phyloP scores from a whole-genome alignment of 2,113 vertebrate species.

The Equus quagga region DNA sequence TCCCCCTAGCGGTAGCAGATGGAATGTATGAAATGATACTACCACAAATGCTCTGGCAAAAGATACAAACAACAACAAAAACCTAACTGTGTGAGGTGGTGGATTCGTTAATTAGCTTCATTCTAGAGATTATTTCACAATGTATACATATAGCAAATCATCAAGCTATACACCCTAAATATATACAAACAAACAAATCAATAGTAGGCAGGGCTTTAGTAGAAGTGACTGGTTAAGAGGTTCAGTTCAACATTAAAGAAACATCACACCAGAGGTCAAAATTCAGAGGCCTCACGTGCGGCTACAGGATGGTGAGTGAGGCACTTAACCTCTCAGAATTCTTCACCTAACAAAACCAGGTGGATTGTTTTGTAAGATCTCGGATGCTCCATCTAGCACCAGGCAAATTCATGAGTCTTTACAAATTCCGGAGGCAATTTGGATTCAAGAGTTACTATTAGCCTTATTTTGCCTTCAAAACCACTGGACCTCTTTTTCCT shows the following conservation, averaged over 20 bases:
- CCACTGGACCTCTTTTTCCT: background rate
- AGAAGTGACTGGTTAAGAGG: background rate
- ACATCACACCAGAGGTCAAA: background rate
- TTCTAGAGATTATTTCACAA: background rate
- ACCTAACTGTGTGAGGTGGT: background rate
- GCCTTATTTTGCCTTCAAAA: slow-evolving; percentile 25
- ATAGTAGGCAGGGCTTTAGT: background rate
- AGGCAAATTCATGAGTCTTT: background rate
- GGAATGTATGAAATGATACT: no score
- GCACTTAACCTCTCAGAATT: background rate
- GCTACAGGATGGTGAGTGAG: background rate
- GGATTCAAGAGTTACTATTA: slow-evolving; percentile 20
- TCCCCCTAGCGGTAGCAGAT: no score
- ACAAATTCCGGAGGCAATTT: slow-evolving; percentile 23
- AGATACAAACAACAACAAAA: background rate
- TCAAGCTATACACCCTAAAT: background rate
- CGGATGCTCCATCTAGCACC: background rate
- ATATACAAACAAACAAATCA: background rate
- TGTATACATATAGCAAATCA: background rate
- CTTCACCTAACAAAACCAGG: background rate
- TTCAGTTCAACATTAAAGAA: background rate
- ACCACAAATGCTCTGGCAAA: no score
- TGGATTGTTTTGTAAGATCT: background rate
- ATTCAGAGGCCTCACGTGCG: background rate
- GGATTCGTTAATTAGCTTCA: background rate